phyloP scores from a whole-genome alignment of 2,888 invertebrate genomes.

The Eucriotettix oculatus region DNA sequence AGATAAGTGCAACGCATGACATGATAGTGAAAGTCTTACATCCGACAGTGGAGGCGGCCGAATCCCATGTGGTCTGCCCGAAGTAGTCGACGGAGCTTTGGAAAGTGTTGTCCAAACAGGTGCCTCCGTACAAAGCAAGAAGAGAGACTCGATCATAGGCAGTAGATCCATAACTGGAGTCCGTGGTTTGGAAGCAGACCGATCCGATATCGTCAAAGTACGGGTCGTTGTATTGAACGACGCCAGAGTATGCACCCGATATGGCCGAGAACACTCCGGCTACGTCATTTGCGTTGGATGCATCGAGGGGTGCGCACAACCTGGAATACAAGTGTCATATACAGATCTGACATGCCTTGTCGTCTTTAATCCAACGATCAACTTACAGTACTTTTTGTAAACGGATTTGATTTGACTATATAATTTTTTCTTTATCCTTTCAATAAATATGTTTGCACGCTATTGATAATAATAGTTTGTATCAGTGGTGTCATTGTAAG shows the following conservation, averaged over 20 bases:
- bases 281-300: slow-evolving; percentile 18
- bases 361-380: no score
- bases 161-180: slow-evolving; percentile 17
- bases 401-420: background rate
- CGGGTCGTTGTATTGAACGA: background rate
- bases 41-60: no score
- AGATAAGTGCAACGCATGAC: no score
- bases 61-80: no score
- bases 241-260: background rate
- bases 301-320: slow-evolving; percentile 21
- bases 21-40: no score
- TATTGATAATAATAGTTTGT: no score
- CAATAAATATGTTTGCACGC: background rate
- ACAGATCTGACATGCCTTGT: background rate
- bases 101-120: slow-evolving; percentile 1
- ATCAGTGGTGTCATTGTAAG: no score
- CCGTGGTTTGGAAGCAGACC: background rate
- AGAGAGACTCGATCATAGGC: slow-evolving; percentile 2
- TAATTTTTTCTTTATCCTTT: background rate
- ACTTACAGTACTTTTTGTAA: background rate
- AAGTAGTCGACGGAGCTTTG: no score
- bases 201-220: background rate
- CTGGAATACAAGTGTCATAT: slow-evolving; percentile 14
- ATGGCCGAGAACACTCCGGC: slow-evolving; percentile 24
- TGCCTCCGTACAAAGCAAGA: background rate